Conservation (phyloP, 2,113 vertebrate genomes). For the Mirounga angustirostris region DNA sequence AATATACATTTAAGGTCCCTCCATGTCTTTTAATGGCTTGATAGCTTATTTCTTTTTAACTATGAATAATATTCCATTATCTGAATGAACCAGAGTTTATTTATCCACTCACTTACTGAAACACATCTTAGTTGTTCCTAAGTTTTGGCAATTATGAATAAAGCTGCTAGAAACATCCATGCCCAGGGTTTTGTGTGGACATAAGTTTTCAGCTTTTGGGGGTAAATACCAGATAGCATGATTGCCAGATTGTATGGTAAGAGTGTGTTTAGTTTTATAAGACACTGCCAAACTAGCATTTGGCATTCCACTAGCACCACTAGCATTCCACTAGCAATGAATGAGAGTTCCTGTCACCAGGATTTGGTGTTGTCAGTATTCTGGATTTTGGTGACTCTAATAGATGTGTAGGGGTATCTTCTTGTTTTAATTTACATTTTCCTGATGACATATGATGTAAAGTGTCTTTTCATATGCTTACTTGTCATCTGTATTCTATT, state of each 20-base stretch:
- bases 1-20: not conserved
- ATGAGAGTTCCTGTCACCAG: no score
- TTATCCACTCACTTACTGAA: not conserved
- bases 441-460: not conserved
- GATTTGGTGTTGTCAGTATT: not conserved
- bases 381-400: not conserved
- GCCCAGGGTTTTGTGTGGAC: not conserved
- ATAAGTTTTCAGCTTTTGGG: not conserved
- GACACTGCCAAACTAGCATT: not conserved
- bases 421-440: not conserved
- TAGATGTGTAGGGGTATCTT: not conserved
- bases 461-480: not conserved
- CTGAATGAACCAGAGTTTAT: not conserved
- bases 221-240: not conserved
- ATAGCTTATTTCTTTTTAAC: not conserved
- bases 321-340: not conserved
- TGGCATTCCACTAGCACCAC: not conserved
- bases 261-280: not conserved
- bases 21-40: not conserved
- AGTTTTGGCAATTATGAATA: not conserved
- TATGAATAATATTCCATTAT: not conserved
- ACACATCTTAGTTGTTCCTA: not conserved
- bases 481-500: not conserved
- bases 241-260: not conserved
- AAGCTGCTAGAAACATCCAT: not conserved